These are phyloP conservation scores for Zapus hudsonius DNA, from an alignment of 2,113 vertebrate species.

Conservation along the genomic window DNA sequence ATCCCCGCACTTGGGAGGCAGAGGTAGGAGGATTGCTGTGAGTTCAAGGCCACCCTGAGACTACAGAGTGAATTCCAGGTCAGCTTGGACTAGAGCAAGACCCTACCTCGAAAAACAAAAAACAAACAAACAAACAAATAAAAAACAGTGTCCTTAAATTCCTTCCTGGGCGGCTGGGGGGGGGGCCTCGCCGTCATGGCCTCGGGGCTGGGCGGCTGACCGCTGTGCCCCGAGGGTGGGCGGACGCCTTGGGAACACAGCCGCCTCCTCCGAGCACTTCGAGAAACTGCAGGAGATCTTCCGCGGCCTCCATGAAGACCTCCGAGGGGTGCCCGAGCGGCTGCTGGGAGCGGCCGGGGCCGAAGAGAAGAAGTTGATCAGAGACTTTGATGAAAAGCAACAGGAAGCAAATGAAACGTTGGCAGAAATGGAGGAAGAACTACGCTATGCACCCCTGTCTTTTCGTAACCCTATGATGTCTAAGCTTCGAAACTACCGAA, in stretches of 20 bases:
- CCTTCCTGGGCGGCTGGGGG: too few relatives aligned
- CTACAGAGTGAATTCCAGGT: too few relatives aligned
- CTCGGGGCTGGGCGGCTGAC: slow-evolving; percentile 36
- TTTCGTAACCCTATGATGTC: too few relatives aligned
- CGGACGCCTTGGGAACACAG: not conserved
- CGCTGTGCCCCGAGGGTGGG: not conserved
- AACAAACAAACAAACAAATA: too few relatives aligned
- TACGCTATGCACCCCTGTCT: slow-evolving; percentile 90
- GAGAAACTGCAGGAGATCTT: slow-evolving; percentile 96
- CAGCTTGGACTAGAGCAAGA: too few relatives aligned
- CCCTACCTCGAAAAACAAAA: too few relatives aligned
- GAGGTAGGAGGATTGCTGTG: too few relatives aligned
- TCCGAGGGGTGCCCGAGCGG: slow-evolving; percentile 87
- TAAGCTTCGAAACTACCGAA: slow-evolving; percentile 91
- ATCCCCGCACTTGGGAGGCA: too few relatives aligned
- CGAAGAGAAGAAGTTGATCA: slow-evolving; percentile 83
- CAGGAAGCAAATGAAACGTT: too few relatives aligned
- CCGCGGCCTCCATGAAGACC: slow-evolving; percentile 87
- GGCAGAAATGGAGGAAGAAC: slow-evolving; percentile 95
- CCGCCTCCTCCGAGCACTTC: slow-evolving; percentile 91
- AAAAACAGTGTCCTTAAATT: too few relatives aligned
- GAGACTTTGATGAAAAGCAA: too few relatives aligned
- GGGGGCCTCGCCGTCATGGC: slow-evolving; percentile 22
- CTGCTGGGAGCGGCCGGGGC: slow-evolving; percentile 84
- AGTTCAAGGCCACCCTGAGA: too few relatives aligned